Percentiles rank a stretch among this genome's conserved stretches.
Evolutionary conservation across 2,888 invertebrate genomes (phyloP).

Genomic region (Unio pictorum): DNA sequence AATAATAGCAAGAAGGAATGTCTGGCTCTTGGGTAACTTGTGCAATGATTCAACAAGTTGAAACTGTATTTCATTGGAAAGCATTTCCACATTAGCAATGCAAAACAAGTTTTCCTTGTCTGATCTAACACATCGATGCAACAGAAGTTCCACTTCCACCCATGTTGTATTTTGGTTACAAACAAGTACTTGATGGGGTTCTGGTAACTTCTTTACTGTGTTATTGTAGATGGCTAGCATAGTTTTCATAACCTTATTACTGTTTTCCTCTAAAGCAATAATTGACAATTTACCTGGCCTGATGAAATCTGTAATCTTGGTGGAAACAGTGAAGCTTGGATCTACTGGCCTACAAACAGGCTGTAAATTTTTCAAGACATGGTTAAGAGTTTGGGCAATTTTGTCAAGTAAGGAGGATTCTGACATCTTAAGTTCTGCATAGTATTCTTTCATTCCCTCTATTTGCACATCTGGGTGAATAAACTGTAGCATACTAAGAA

Average conservation of each 20-base stretch:
- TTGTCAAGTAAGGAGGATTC: constrained; percentile 3
- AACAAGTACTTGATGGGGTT: constrained; percentile 41
- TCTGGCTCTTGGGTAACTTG: constrained; percentile 1
- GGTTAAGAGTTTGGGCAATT: constrained; percentile 21
- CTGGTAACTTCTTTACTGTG: constrained; percentile 36
- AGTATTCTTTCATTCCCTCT: neutral
- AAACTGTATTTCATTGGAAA: constrained; percentile 39
- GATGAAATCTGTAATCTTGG: constrained; percentile 27
- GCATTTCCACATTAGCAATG: constrained; percentile 40
- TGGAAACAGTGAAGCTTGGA: neutral
- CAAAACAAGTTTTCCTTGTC: constrained; percentile 20
- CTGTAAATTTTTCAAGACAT: constrained; percentile 9
- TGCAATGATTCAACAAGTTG: constrained; percentile 30
- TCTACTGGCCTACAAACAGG: constrained; percentile 12
- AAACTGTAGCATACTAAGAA: constrained; percentile 20
- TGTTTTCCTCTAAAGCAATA: constrained; percentile 34
- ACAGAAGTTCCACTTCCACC: constrained; percentile 36
- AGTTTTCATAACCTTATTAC: constrained; percentile 32
- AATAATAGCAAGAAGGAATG: constrained; percentile 32
- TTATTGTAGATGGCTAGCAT: constrained; percentile 36
- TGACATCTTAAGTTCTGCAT: neutral
- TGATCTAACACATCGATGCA: constrained; percentile 31
- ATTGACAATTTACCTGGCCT: constrained; percentile 29
- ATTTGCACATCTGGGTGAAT: constrained; percentile 24
- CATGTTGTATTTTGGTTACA: constrained; percentile 38